Base-by-base conservation (phyloP, 2,888 invertebrate genomes). In the Odontocerum albicorne region DNA sequence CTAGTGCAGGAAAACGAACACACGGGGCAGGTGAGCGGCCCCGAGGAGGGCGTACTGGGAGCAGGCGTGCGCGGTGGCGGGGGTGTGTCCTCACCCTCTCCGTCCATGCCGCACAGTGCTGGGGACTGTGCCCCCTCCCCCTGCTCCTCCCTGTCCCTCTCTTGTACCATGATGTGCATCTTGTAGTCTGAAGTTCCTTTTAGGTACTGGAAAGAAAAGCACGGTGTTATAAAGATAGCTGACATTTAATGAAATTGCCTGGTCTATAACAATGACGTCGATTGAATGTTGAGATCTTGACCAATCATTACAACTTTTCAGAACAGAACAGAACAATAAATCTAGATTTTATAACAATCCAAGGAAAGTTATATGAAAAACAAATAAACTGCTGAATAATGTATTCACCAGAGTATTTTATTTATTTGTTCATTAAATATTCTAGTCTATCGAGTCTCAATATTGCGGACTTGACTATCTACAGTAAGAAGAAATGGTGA, bases 1-100 rank as follows among this genome's bases (percentile, higher is more conserved):
- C 90, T 80, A 12, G 79, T 75, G 21, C 88, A 84, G 17, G 81
- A 79, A 65, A 88, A 90, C 47, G 74, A 68, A 65, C 87, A 87
- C 22, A 82, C 70, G 63, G 80, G 81, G 66, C 87, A 87, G 27
- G 81, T 76, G 67, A 83, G 87, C 21, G 67, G 67, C 52, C 73
- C 76, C 13, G 50, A 36, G 17, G 66, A 59, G 10, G 75, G 67
- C 33, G 71, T 67, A 17, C 64, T 58, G 49, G 65, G 47, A 3
- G 63, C 38, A 40, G 55, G 35, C 10, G 65, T 61, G 31, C 65
- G 65, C 3, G 49, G 35, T 6, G 36, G 36, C 3, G 46, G 13
- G 12, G 55, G 27, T 2, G 40, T 13, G 44, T 27, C 35, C 21
- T 59, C 38, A 19, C 55, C 64, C 32, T 20, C 63, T 13, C 67